Base-by-base conservation (phyloP, 2,888 invertebrate genomes). In the Euplexia lucipara region DNA sequence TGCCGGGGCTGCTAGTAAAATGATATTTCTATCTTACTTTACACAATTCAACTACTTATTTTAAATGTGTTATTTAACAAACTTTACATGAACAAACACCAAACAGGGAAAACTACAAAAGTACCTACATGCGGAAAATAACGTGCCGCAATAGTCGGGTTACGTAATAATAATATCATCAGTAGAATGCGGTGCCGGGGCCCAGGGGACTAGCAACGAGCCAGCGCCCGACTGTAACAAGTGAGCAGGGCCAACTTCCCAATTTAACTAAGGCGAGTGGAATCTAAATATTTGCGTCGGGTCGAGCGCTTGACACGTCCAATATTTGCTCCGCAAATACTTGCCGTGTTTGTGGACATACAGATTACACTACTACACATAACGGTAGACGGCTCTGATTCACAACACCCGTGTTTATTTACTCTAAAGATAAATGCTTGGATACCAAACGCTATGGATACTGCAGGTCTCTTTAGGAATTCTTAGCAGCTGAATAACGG, bases 321-420 rank as follows among this genome's bases (percentile, higher is more conserved):
- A 79, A 78, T 67, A 53, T 77, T 65, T 42, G 42, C 45, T 42
- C 26, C 7, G 53, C 63, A 72, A 64, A 61, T 63, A 69, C 37
- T 41, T 39, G 32, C 9, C 52, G 20, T n/a, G 26, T 20, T 35
- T 52, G 30, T 47, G 42, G 18, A 41, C 34, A 63, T 6, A 49
- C 12, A 41, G 39, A 32, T 56, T 41, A 47, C 37, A 39, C 39
- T 8, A 57, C 30, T 26, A 16, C 35, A 51, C 37, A 9, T 41
- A 22, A 51, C 35, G 18, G 72, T 3, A 30, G 39, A 35, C 20
- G 26, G 64, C 10, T 44, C 32, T 51, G 64, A 63, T 45, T 45
- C 61, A 20, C 9, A 14, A 14, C 30, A 47, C 34, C 10, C 9
- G 10, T 39, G 20, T 70, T 70, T 65, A 47, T 70, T 30, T 39